Conservation (phyloP, 2,888 invertebrate species). For the Callyntrura sp. region DNA sequence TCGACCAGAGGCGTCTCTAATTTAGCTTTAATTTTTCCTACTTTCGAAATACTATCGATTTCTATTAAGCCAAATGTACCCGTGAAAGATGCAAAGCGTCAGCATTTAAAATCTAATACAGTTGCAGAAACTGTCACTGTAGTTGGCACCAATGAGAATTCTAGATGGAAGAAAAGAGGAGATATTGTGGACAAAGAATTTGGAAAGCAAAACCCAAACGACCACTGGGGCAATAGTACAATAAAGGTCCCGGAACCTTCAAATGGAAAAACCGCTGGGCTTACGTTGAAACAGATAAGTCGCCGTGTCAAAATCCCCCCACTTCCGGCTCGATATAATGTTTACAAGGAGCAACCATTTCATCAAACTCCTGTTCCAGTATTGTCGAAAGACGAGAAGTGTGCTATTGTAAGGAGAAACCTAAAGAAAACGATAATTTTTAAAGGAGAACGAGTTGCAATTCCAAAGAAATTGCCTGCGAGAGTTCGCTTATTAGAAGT, state of each 20-base stretch:
- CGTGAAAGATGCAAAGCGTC: no score
- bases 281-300: not conserved
- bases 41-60: no score
- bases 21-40: no score
- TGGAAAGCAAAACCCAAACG: not conserved
- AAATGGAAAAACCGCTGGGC: not conserved
- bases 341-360: not conserved
- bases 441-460: not conserved
- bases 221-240: not conserved
- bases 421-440: not conserved
- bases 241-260: not conserved
- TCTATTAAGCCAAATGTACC: no score
- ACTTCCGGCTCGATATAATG: not conserved
- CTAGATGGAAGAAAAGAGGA: not conserved
- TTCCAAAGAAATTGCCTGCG: not conserved
- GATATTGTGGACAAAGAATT: no score
- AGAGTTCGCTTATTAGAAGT: not conserved
- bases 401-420: not conserved
- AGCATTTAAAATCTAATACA: no score
- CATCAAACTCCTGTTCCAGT: not conserved
- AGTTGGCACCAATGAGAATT: no score
- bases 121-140: no score
- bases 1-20: no score
- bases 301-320: not conserved
- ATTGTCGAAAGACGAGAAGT: not conserved